Conservation (phyloP, 2,797 vertebrate species). For the Catostomus latipinnis region DNA sequence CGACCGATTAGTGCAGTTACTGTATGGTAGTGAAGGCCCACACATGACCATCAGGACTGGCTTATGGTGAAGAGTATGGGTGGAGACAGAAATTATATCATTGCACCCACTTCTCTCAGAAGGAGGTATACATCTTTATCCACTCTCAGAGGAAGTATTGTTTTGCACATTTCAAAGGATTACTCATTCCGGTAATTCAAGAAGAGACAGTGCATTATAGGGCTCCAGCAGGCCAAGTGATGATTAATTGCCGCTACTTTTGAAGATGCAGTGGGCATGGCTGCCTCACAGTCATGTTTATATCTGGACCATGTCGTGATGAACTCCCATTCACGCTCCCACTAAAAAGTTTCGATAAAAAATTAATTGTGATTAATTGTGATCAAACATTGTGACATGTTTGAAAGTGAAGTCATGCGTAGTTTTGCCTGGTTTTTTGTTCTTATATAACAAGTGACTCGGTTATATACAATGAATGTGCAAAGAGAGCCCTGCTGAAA, state of each 20-base stretch:
- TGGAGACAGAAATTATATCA: conserved; percentile 60
- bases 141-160: conserved; percentile 63
- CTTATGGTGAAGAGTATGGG: conserved; percentile 50
- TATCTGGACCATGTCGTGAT: conserved; percentile 45
- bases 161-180: conserved; percentile 72
- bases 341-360: conserved; percentile 10
- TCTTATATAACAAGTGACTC: conserved; percentile 10
- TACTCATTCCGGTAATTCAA: conserved; percentile 68
- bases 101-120: conserved; percentile 51
- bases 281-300: conserved; percentile 41
- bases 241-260: conserved; percentile 75
- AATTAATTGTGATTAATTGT: conserved; percentile 24
- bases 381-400: conserved; percentile 18
- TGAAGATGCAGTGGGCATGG: conserved; percentile 48
- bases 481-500: not conserved
- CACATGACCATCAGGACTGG: conserved; percentile 46
- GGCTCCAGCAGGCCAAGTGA: conserved; percentile 68
- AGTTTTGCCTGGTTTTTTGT: conserved; percentile 13
- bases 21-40: conserved; percentile 38
- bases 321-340: conserved; percentile 19
- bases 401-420: conserved; percentile 26
- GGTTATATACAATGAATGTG: conserved; percentile 4
- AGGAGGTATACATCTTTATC: conserved; percentile 55
- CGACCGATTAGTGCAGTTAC: conserved; percentile 46
- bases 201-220: conserved; percentile 68